Conservation (phyloP, 53 echinoderm and acorn worm species). For the Hippasteria phrygiana region DNA sequence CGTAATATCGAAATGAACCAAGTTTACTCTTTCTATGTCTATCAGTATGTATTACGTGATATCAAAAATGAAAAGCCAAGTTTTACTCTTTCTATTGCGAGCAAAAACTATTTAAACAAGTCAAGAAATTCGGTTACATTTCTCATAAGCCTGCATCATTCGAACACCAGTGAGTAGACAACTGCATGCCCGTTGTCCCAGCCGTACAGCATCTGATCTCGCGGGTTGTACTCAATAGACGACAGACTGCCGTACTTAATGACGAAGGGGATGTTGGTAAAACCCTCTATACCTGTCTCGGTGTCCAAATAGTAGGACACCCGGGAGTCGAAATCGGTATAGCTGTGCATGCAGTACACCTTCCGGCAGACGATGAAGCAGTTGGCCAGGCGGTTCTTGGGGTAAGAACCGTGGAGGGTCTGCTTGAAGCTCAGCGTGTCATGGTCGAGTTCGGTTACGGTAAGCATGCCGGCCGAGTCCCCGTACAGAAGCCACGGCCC, state of each 20-base stretch:
- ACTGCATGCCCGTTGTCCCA: conserved; percentile 84
- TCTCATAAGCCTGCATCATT: too few relatives aligned
- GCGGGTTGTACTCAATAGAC: conserved; percentile 82
- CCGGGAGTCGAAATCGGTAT: conserved; percentile 37
- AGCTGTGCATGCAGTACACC: conserved; percentile 74
- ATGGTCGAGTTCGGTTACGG: conserved; percentile 67
- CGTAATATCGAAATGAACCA: too few relatives aligned
- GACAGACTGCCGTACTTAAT: conserved; percentile 74
- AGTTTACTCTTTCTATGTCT: too few relatives aligned
- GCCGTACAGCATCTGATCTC: conserved; percentile 85
- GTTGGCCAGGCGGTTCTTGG: conserved; percentile 69
- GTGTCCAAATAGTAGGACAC: conserved; percentile 72
- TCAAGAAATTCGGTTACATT: too few relatives aligned
- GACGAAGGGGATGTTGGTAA: conserved; percentile 74
- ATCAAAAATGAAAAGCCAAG: too few relatives aligned
- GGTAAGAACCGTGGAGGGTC: conserved; percentile 65
- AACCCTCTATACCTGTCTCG: conserved; percentile 40
- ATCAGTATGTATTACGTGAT: too few relatives aligned
- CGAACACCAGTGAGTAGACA: conserved; percentile 76
- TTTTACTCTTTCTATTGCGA: too few relatives aligned
- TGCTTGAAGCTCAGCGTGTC: conserved; percentile 68
- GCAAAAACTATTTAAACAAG: too few relatives aligned
- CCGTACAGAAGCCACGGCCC: conserved; percentile 81
- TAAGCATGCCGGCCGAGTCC: conserved; percentile 37
- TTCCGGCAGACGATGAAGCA: conserved; percentile 79